Evolutionary conservation across 2,797 vertebrate species (phyloP), one percentile per base, ranked within the genome.

Genomic region (Sebastolobus alascanus): DNA sequence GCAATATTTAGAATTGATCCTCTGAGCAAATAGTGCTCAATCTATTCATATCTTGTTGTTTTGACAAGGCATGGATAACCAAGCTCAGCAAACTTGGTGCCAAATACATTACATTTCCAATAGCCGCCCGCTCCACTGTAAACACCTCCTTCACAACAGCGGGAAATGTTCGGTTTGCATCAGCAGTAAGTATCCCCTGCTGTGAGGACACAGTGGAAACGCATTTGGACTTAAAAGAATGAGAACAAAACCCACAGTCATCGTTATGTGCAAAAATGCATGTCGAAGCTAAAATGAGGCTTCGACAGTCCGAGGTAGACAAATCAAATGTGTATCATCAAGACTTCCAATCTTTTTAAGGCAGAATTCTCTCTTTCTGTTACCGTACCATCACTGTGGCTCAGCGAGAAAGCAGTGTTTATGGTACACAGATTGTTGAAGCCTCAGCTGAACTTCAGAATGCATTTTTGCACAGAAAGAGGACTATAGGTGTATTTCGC

Each of bases 191-290:
- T 22, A 3, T 14, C 37, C 12, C 55, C 40, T 25, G 1, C 70
- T 61, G 27, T 35, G 70, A 50, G 20, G 40, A 50, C 6, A 31
- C 27, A 31, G 11, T 13, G 14, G 9, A 60, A 71, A 61, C 20
- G 4, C 56, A 50, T 31, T 71, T 4, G 11, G 25, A 71, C 18
- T 31, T 14, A 40, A 60, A 71, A 43, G 37, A 71, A 31, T 11
- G 14, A 56, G 25, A 70, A 68, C 18, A 68, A 58, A 71, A n/a
- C 29, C 37, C 10, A 69, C 37, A 35, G n/a, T 61, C 29, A n/a
- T 22, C 14, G 60, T 11, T 31, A 8, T 33, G 58, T 50, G 40
- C 43, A 27, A 8, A 63, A 25, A 27, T 37, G 59, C 6, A 52
- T 25, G 9, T 9, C 43, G 7, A 27, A 63, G n/a, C 71, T 63